Evolutionary conservation across 92 coral and sea anemone genomes (phyloP), one percentile per base, ranked within the genome.

Genomic region (Porites lobata): DNA sequence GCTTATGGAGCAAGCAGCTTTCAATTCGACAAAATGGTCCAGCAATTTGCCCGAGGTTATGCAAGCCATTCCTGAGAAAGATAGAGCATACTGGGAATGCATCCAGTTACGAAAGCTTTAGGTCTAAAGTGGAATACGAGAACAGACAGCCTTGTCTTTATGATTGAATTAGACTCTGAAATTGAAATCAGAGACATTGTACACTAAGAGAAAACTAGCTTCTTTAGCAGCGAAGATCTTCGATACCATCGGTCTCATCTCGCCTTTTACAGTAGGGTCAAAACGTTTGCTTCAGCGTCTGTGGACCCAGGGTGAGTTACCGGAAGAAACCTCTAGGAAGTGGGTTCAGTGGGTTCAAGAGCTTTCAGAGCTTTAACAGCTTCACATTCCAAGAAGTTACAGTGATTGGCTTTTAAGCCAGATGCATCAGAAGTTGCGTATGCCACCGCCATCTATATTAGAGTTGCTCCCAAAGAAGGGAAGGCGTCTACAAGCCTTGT

Each of bases 361-460:
- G 62, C 65, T 53, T 76, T 22, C 51, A 54, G 74, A 77, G 15
- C 75, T 89, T 51, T 66, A 78, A 19, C 62, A 71, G 21, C 75
- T 84, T 57, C 65, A 13, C 65, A 89, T 78, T 26, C 90, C 76
- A 8, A 65, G 90, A 69, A 78, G 89, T 81, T 77, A 77, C 73
- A 24, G 47, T 29, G 57, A 72, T 52, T 85, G 13, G 52, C 86
- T 87, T 15, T 54, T 77, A 43, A 77, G 80, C 57, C 50, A 78
- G 32, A 90, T 57, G 94, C 88, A 19, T 86, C 90, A 0, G 91
- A 90, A 75, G 61, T 2, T 8, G 93, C 85, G 9, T 86, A 90
- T 86, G 93, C 87, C 53, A 73, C 87, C 22, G 93, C 87, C 2
- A 80, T 86, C 24, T 90, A 73, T 50, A 84, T 90, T n/a, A 20